Conservation (phyloP, 35 echinoderm and acorn worm species). For the Stichopus chloronotus region DNA sequence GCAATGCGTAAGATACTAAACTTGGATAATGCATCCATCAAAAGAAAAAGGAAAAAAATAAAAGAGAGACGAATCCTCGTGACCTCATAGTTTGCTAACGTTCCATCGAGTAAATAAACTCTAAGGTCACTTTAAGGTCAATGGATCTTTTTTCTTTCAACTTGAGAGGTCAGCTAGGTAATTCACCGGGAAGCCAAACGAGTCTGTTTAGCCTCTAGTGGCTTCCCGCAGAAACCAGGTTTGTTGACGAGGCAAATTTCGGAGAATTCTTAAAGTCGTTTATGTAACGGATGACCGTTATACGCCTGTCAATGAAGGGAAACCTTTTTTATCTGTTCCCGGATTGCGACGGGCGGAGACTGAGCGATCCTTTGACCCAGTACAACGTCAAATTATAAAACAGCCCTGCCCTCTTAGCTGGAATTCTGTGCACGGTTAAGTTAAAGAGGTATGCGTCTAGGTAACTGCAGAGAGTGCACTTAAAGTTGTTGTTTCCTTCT, state of each 20-base stretch:
- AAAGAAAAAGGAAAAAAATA: no score
- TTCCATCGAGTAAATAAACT: constrained; percentile 45
- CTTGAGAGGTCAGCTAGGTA: constrained; percentile 1
- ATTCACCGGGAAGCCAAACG: constrained; percentile 34
- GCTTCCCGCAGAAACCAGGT: constrained; percentile 45
- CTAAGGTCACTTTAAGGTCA: constrained; percentile 35
- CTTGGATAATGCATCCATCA: not conserved
- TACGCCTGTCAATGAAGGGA: not conserved
- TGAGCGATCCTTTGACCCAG: not conserved
- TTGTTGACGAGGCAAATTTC: constrained; percentile 38
- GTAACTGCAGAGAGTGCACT: no score
- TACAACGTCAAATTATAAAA: not conserved
- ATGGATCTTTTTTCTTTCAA: constrained; percentile 16
- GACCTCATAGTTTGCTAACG: constrained; percentile 53
- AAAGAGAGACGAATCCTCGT: not conserved
- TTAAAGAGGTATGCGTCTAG: not conserved
- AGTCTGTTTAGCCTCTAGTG: constrained; percentile 38
- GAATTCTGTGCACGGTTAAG: not conserved
- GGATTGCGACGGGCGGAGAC: not conserved
- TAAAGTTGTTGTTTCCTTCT: no score
- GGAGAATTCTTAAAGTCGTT: constrained; percentile 21
- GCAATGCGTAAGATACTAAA: not conserved
- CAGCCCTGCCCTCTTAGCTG: not conserved
- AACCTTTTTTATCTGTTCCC: not conserved
- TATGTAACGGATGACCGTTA: constrained; percentile 1